Conservation (phyloP, 2,113 vertebrate species). For the Sapajus apella region DNA sequence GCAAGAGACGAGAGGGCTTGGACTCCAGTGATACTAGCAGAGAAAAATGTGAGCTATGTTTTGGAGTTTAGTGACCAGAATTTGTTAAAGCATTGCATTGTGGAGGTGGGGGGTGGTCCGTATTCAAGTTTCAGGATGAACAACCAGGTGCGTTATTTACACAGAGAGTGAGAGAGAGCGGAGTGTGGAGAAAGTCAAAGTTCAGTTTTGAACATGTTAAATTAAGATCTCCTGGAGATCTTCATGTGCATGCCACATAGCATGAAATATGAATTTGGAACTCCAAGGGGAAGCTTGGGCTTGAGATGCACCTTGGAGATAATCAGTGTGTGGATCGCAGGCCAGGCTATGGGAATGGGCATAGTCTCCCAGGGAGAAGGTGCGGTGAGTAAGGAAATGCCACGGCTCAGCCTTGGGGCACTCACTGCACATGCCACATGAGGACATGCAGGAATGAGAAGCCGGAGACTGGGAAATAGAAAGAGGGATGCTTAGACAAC, state of each 20-base stretch:
- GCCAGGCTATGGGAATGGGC: neutral
- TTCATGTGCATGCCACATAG: neutral
- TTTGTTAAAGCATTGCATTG: neutral
- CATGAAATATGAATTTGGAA: neutral
- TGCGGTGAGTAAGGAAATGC: neutral
- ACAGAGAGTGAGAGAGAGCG: neutral
- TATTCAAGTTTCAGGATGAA: neutral
- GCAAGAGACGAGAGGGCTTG: accelerated
- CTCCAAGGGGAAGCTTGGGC: neutral
- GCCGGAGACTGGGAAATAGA: neutral
- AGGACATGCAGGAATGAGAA: neutral
- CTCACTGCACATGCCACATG: no score
- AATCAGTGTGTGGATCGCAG: accelerated
- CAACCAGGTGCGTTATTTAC: neutral
- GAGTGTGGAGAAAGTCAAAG: neutral
- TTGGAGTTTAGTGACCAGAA: neutral
- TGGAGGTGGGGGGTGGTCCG: no score
- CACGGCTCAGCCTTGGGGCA: neutral
- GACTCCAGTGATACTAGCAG: neutral
- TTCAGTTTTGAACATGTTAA: neutral
- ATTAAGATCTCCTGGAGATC: neutral
- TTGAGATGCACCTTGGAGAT: neutral
- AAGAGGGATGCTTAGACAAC: neutral
- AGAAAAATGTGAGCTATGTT: no score
- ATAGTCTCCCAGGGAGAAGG: neutral